Evolutionary conservation across 2,888 invertebrate genomes (phyloP).

Genomic region (Cosmia trapezina): DNA sequence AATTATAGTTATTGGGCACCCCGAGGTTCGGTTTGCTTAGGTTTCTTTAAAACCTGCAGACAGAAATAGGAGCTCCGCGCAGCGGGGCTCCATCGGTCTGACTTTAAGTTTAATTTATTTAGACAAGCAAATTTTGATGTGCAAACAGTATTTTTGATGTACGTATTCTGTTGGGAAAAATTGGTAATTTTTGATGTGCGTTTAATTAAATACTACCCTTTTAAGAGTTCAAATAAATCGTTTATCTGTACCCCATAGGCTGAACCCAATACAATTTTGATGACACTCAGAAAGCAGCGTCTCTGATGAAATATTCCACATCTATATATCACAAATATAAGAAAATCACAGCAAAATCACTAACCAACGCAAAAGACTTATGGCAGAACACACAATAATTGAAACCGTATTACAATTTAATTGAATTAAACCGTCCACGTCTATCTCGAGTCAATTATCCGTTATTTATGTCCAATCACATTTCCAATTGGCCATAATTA

Average conservation of each 20-base stretch:
- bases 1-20: too few species aligned
- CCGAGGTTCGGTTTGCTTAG: too few species aligned
- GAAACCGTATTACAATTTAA: conserved; percentile 56
- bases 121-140: too few species aligned
- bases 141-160: too few species aligned
- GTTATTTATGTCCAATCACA: conserved; percentile 63
- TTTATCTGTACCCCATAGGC: not conserved
- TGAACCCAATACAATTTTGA: not conserved
- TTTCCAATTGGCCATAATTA: conserved; percentile 70
- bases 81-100: too few species aligned
- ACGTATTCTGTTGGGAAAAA: too few species aligned
- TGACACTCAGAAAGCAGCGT: not conserved
- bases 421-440: conserved; percentile 60
- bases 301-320: not conserved
- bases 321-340: not conserved
- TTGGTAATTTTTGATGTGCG: too few species aligned
- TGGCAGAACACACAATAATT: conserved; percentile 45
- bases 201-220: too few species aligned
- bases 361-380: conserved; percentile 18
- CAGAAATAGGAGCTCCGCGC: too few species aligned
- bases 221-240: not conserved
- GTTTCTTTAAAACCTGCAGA: too few species aligned
- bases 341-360: conserved; percentile 1
- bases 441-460: conserved; percentile 55
- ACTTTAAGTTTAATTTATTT: too few species aligned